Evolutionary conservation across 92 coral and sea anemone genomes (phyloP).

Genomic region (Palythoa grandis): DNA sequence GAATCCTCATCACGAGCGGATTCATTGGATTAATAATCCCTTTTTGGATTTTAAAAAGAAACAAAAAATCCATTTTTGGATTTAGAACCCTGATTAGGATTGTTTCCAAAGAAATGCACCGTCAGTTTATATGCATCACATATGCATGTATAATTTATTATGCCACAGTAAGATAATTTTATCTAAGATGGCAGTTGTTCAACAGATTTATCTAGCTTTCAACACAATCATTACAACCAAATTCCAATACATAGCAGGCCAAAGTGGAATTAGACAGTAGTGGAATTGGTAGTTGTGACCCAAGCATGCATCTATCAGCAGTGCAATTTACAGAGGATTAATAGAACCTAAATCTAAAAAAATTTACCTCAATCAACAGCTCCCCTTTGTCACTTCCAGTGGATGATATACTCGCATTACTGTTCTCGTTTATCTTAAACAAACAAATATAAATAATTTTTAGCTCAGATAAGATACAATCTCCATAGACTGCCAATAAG

Average conservation of each 20-base stretch:
- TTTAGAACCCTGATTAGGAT: too few species aligned
- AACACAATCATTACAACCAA: neutral
- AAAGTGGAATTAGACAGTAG: neutral
- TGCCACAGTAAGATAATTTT: too few species aligned
- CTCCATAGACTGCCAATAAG: neutral
- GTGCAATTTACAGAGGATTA: neutral
- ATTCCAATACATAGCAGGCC: neutral
- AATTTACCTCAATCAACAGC: slow-evolving; percentile 17
- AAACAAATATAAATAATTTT: neutral
- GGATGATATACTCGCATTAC: slow-evolving; percentile 90
- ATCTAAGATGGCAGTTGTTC: too few species aligned
- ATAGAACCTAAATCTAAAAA: neutral
- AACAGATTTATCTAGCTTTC: too few species aligned
- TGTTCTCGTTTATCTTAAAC: slow-evolving; percentile 68
- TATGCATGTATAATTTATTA: too few species aligned
- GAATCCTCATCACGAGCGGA: too few species aligned
- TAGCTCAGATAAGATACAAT: neutral
- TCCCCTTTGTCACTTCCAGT: slow-evolving; percentile 79
- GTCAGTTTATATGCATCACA: too few species aligned
- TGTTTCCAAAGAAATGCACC: too few species aligned
- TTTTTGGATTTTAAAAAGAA: too few species aligned
- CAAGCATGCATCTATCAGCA: neutral
- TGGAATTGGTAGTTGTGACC: neutral
- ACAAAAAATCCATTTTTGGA: too few species aligned
- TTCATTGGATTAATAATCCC: too few species aligned